phyloP scores from a whole-genome alignment of 53 echinoderm and acorn worm species.

The Glandiceps talaboti region DNA sequence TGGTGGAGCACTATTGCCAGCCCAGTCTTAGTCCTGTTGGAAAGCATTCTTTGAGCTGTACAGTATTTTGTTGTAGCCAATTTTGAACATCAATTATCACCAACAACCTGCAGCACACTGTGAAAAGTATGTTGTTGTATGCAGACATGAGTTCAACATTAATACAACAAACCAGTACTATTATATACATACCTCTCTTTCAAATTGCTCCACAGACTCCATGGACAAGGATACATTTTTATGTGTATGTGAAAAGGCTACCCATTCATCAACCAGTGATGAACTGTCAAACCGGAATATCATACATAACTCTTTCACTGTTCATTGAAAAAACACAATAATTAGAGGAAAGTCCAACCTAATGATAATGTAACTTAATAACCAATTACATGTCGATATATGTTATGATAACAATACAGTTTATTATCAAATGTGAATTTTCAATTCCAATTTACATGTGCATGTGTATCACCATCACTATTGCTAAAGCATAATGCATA shows the following conservation, averaged over 20 bases:
- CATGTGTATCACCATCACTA: too few relatives aligned
- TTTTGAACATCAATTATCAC: neutral
- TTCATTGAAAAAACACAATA: too few relatives aligned
- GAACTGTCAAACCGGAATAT: slow-evolving; percentile 48
- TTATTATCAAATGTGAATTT: too few relatives aligned
- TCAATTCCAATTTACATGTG: too few relatives aligned
- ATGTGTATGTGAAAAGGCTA: slow-evolving; percentile 45
- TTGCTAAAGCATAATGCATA: too few relatives aligned
- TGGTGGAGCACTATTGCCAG: too few relatives aligned
- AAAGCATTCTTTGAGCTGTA: neutral
- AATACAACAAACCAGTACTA: too few relatives aligned
- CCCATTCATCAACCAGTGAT: slow-evolving; percentile 65
- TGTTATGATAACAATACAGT: too few relatives aligned
- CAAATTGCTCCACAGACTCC: slow-evolving; percentile 50
- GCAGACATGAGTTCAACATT: slow-evolving; percentile 37
- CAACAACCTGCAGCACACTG: neutral
- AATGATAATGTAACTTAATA: too few relatives aligned
- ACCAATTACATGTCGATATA: too few relatives aligned
- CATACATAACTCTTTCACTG: slow-evolving; percentile 72
- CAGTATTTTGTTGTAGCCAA: neutral
- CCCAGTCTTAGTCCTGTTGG: too few relatives aligned
- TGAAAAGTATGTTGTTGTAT: slow-evolving; percentile 19
- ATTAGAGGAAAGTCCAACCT: too few relatives aligned
- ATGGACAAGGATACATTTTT: slow-evolving; percentile 25
- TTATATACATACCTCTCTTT: slow-evolving; percentile 44